Base-by-base conservation (phyloP, 2,113 vertebrate genomes). In the Rhea americana region DNA sequence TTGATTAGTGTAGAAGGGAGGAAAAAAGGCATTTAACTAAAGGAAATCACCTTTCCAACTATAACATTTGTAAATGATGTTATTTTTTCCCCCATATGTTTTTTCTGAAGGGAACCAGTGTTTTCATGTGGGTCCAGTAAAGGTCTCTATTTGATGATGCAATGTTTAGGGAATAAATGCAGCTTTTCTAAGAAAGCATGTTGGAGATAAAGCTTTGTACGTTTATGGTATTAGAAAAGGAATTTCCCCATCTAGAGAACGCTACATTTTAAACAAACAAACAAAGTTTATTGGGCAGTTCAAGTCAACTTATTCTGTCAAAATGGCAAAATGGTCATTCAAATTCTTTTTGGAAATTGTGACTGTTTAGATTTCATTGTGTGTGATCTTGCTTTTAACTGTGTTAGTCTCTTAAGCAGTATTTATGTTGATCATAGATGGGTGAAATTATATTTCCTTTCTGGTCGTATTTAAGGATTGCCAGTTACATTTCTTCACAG, bases 31-130 rank as follows among this genome's bases (percentile, higher is more conserved):
- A 59, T 85, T 94, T 76, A 89, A 14, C 30, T 79, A 92, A 96
- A 97, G 89, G 59, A 97, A 97, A 92, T 97, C 35, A 56, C 65
- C 48, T 94, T 97, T 95, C 90, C 87, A 95, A 76, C 75, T 95
- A 41, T 68, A 96, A 93, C 67, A 56, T 75, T 93, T 89, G 26
- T 56, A 88, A 88, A 43, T 75, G 53, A 89, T 89, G 70, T 90
- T 94, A 48, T 66, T 71, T 91, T 59, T 96, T 93, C 80, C 78
- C 85, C 65, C 18, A 7, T 91, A 70, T 67, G 16, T 65, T 76
- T 85, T 84, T 70, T 83, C 78, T 96, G 93, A 97, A 97, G 94
- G 68, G 47, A 92, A 63, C 65, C 82, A 80, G 82, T 95, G 72
- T 93, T 97, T 80, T 86, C 51, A 32, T 47, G 68, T 72, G 86